Evolutionary conservation across 1,140 invertebrate genomes (phyloP).

Genomic region (Aplysia californica): DNA sequence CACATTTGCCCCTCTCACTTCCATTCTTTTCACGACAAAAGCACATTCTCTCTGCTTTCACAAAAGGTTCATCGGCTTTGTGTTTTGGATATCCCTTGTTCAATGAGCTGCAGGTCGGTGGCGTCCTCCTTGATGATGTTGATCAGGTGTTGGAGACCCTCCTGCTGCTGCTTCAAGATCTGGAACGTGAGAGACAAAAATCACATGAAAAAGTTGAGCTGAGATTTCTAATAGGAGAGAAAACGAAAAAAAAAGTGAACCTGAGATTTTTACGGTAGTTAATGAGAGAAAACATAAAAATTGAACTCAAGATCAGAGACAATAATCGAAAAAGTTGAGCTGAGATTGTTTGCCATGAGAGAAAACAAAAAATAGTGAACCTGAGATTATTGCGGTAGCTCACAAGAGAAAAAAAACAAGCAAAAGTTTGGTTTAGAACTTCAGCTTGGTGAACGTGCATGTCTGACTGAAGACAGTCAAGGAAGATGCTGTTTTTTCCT

Average conservation of each 20-base stretch:
- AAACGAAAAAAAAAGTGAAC: background rate
- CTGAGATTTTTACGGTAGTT: background rate
- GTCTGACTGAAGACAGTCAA: too few species aligned
- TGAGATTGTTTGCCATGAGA: background rate
- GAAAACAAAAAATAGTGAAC: background rate
- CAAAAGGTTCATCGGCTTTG: conserved; percentile 1
- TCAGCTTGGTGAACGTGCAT: too few species aligned
- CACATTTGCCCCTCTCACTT: too few species aligned
- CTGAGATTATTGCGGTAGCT: too few species aligned
- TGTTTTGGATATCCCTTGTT: conserved; percentile 74
- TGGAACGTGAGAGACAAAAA: conserved; percentile 61
- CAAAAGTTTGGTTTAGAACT: too few species aligned
- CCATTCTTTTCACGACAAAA: too few species aligned
- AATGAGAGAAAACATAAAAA: background rate
- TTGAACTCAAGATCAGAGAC: background rate
- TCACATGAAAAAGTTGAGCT: background rate
- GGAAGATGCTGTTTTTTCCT: too few species aligned
- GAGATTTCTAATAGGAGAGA: background rate
- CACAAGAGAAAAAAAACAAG: too few species aligned
- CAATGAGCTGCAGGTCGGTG: conserved; percentile 82
- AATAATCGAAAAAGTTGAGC: background rate
- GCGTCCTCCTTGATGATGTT: conserved; percentile 83
- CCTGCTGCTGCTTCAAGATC: conserved; percentile 85
- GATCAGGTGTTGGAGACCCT: conserved; percentile 84
- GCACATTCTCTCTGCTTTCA: too few species aligned